Evolutionary conservation across 2,888 invertebrate genomes (phyloP).

Genomic region (Sesia bembeciformis): DNA sequence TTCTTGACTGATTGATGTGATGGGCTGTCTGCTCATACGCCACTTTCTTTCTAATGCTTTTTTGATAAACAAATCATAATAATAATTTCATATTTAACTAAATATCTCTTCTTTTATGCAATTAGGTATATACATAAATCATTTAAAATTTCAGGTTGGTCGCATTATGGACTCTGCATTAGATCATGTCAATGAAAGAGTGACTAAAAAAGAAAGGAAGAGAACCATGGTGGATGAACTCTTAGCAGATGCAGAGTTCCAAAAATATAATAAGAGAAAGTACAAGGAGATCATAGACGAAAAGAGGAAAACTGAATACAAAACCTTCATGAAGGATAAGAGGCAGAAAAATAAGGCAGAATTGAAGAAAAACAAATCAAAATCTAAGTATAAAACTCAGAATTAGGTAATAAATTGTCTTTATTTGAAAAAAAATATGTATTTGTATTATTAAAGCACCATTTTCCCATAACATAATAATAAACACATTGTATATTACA

Average conservation of each 20-base stretch:
- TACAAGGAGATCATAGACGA: constrained; percentile 85
- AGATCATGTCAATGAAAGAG: constrained; percentile 89
- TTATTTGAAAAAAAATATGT: neutral
- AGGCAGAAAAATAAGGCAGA: constrained; percentile 77
- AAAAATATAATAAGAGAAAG: constrained; percentile 85
- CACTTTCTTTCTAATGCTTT: too few relatives aligned
- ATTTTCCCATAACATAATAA: neutral
- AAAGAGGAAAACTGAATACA: constrained; percentile 79
- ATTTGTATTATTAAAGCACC: too few relatives aligned
- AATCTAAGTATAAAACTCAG: constrained; percentile 27
- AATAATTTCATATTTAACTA: too few relatives aligned
- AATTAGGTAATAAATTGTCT: constrained; percentile 12
- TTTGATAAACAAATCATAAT: too few relatives aligned
- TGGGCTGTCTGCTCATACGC: too few relatives aligned
- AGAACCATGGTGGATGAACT: constrained; percentile 94
- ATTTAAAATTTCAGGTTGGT: constrained; percentile 74
- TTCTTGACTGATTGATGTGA: too few relatives aligned
- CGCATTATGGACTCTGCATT: constrained; percentile 87
- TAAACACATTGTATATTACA: too few relatives aligned
- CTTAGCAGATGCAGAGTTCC: constrained; percentile 89
- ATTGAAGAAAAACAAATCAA: constrained; percentile 49
- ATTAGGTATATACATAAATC: neutral
- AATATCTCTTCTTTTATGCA: too few relatives aligned
- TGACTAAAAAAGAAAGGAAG: constrained; percentile 91
- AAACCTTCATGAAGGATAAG: constrained; percentile 83